phyloP scores from a whole-genome alignment of 2,113 vertebrate genomes.

The Crotalus helleri region DNA sequence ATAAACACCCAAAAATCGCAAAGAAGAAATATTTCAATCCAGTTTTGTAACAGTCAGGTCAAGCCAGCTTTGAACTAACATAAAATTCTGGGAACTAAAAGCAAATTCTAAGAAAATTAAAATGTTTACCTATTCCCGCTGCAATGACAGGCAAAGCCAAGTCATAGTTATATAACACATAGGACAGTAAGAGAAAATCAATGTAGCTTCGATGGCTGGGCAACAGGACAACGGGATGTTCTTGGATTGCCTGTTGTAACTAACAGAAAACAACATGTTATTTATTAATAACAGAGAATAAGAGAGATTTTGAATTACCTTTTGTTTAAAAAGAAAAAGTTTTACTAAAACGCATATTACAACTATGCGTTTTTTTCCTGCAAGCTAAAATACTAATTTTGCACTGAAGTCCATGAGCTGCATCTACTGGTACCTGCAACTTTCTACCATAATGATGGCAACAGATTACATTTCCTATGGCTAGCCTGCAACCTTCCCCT shows the following conservation, averaged over 20 bases:
- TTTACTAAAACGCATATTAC: background rate
- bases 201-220: conserved; percentile 97
- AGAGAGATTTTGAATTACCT: background rate
- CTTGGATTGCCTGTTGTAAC: conserved; percentile 91
- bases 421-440: background rate
- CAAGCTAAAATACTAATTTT: background rate
- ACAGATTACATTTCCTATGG: background rate
- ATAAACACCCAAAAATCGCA: background rate
- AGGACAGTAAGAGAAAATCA: conserved; percentile 96
- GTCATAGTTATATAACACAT: conserved; percentile 89
- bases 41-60: background rate
- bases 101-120: background rate
- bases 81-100: background rate
- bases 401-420: background rate
- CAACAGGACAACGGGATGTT: conserved; percentile 90
- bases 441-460: background rate
- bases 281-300: background rate
- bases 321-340: background rate
- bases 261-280: conserved; percentile 51
- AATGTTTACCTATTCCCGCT: conserved; percentile 90
- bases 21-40: background rate
- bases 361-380: background rate
- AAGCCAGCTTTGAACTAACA: background rate
- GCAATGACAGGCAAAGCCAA: conserved; percentile 93
- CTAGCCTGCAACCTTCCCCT: background rate